Conservation (phyloP, 2,888 invertebrate genomes). For the Clanis bilineata region DNA sequence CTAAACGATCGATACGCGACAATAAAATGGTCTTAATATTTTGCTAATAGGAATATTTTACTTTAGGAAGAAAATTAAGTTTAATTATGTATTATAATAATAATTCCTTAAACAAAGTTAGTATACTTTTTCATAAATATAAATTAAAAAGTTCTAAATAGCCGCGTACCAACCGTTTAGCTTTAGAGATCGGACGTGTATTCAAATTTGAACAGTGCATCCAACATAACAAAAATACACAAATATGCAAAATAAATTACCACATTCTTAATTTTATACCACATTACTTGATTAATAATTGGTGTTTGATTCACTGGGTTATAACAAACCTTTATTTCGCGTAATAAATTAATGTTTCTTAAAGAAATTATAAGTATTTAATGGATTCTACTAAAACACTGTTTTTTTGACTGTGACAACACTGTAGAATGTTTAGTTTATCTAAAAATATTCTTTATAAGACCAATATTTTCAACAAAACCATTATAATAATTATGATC, state of each 20-base stretch:
- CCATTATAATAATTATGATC: background rate
- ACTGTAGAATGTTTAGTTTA: too few relatives aligned
- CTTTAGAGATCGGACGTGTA: slow-evolving; percentile 29
- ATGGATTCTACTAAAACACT: background rate
- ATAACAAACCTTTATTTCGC: background rate
- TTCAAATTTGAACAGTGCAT: slow-evolving; percentile 27
- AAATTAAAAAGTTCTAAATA: too few relatives aligned
- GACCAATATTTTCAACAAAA: too few relatives aligned
- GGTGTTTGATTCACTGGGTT: background rate
- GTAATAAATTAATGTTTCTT: background rate
- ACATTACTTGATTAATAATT: background rate
- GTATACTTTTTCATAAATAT: background rate
- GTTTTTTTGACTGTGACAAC: background rate
- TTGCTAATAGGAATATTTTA: background rate
- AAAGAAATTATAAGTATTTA: background rate
- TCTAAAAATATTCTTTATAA: too few relatives aligned
- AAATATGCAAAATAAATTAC: slow-evolving; percentile 7
- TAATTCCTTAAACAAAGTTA: background rate
- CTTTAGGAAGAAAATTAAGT: too few relatives aligned
- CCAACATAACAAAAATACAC: slow-evolving; percentile 19
- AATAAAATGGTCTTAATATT: background rate
- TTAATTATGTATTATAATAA: too few relatives aligned
- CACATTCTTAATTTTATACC: background rate
- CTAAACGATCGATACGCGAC: slow-evolving; percentile 1
- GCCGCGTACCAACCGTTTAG: slow-evolving; percentile 12